Evolutionary conservation across 64 coral and sea anemone species (phyloP), one percentile per base, ranked within the genome.

Genomic region (Montipora foliosa): DNA sequence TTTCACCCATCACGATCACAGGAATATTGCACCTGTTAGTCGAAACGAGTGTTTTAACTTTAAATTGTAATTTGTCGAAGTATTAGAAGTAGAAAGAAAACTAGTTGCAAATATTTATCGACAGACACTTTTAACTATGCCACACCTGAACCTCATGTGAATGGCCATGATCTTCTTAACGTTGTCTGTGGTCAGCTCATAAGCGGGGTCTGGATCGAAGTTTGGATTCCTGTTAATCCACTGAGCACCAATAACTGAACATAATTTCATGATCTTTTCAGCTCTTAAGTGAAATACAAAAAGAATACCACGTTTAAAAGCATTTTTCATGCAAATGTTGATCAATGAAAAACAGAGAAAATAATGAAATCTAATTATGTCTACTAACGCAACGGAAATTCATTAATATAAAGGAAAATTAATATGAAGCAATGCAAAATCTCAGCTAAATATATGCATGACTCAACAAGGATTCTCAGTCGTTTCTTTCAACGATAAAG

Each of bases 1-100:
- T 96, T 64, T 96, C 95, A 44, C 95, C 95, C 95, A 96, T 96
- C 15, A 96, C 84, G 2, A 96, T 92, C 44, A 96, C 95, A 61
- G 95, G 95, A 14, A 96, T 96, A 79, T 91, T 91, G 73, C 95
- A 96, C 12, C 95, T 96, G 3, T 55, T 55, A 10, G 52, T 55
- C 52, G 1, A 55, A 55, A 55, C 13, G 29, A 73, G 69, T 6
- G 69, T 24, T 4, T 73, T 4, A 73, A 73, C 19, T 20, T 73
- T 1, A 4, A 73, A 24, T 4, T 55, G 52, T 55, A 37, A 1
- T 37, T 55, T 55, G 52, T 3, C 53, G 24, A 64, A 16, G 20
- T 8, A 47, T 10, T 71, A 2, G 20, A 57, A 44, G 8, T 11
- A 1, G 5, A 47, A 86, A 86, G 17, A 86, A 1, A 37, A 37